These are phyloP conservation scores for Penaeus chinensis DNA, from an alignment of 1,140 invertebrate species.

Conservation along the genomic window DNA sequence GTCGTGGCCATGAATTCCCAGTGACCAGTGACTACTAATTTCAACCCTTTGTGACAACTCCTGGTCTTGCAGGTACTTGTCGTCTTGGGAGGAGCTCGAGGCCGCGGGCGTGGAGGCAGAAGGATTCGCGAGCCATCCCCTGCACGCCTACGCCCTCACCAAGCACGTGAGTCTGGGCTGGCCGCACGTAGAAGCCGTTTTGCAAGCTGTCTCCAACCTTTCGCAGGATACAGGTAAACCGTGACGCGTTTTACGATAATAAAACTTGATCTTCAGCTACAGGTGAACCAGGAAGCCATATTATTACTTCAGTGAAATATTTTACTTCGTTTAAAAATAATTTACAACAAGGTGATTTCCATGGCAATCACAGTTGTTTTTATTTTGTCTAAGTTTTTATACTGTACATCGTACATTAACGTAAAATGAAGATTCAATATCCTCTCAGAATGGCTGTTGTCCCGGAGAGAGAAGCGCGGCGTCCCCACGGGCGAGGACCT, in stretches of 20 bases:
- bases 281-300: too few species aligned
- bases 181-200: neutral
- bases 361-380: neutral
- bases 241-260: too few species aligned
- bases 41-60: too few species aligned
- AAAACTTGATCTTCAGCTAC: too few species aligned
- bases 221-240: neutral
- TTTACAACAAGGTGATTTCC: too few species aligned
- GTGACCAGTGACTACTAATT: too few species aligned
- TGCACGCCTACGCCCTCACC: slow-evolving; percentile 38
- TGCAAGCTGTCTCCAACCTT: neutral
- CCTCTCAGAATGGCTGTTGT: neutral
- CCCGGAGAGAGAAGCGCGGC: neutral
- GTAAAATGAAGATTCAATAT: neutral
- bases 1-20: too few species aligned
- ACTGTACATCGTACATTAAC: neutral
- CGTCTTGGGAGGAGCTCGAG: slow-evolving; percentile 6
- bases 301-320: too few species aligned
- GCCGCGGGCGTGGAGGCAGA: too few species aligned
- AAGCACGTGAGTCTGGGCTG: slow-evolving; percentile 16
- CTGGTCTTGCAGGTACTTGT: too few species aligned
- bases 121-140: neutral
- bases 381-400: neutral
- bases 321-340: too few species aligned
- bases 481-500: slow-evolving; percentile 19